Evolutionary conservation across 2,888 invertebrate species (phyloP).

Genomic region (Phania funesta): DNA sequence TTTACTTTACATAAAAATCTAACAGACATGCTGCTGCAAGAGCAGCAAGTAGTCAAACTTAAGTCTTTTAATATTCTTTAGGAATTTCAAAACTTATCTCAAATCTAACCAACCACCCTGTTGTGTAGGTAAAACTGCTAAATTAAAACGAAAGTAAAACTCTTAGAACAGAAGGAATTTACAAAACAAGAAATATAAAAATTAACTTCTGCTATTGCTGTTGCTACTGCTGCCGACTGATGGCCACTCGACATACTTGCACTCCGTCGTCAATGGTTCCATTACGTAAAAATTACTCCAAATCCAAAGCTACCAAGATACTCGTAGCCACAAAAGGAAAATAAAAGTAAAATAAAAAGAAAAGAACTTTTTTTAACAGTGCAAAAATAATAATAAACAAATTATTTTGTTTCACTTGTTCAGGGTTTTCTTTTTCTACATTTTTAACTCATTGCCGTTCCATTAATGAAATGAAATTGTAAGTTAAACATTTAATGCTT

Average conservation of each 20-base stretch:
- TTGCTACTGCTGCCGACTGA: neutral
- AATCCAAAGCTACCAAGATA: conserved; percentile 58
- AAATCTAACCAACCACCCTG: too few relatives aligned
- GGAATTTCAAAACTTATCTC: too few relatives aligned
- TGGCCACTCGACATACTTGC: neutral
- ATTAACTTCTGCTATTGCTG: neutral
- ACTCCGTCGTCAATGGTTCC: conserved; percentile 31
- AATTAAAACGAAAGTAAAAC: conserved; percentile 41
- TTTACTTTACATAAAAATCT: conserved; percentile 3
- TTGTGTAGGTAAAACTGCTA: conserved; percentile 11
- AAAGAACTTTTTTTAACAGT: conserved; percentile 22
- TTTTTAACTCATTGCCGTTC: conserved; percentile 16
- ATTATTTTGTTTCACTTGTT: conserved; percentile 19
- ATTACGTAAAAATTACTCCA: conserved; percentile 61
- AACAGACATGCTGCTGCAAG: neutral
- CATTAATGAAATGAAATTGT: conserved; percentile 62
- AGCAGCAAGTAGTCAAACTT: neutral
- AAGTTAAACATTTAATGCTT: too few relatives aligned
- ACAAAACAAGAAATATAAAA: neutral
- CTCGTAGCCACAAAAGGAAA: conserved; percentile 49
- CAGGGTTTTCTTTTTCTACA: conserved; percentile 6
- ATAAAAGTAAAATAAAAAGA: neutral
- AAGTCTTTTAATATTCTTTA: neutral
- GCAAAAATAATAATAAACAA: conserved; percentile 4
- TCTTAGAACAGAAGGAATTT: neutral